Base-by-base conservation (phyloP, 2,888 invertebrate species). In the Electrophaes corylata region DNA sequence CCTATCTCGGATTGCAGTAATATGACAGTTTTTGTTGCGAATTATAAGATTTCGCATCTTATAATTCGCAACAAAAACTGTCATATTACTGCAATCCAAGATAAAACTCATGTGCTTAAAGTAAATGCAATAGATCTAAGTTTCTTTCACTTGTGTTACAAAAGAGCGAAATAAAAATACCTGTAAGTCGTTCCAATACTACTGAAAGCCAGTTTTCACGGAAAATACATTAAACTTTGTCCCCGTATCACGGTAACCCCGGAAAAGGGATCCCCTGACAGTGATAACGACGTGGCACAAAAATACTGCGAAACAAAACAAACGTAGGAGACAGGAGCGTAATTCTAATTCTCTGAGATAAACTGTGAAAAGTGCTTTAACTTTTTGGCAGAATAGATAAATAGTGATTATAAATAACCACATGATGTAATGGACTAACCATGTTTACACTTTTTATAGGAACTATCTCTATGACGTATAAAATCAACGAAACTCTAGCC, bases 221-320 rank as follows among this genome's bases (percentile, higher is more conserved):
- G 70, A 71, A 77, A 79, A 80, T 78, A 78, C 73, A 78, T 81
- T 79, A 74, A 84, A 79, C 79, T 79, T 79, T 75, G 80, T 76
- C 75, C 72, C 77, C 76, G 73, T 80, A 79, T 81, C 75, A 75
- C 67, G 66, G 71, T 75, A 78, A 74, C 79, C 79, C 75, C 68
- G 78, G 75, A 72, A 78, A 71, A 75, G 69, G 74, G 67, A 71
- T 78, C 73, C 76, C 79, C 72, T 76, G 78, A 78, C 79, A 79
- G 73, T 76, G 79, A 83, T 84, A 81, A 80, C 76, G 72, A 74
- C 73, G 70, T 66, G 65, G 71, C 69, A 71, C 73, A 77, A 81
- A 81, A 79, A 81, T 79, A 74, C 75, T 67, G 69, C 68, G 66
- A 59, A 72, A 78, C 75, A 77, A 57, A 79, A 79, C 81, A 81